Percentiles rank a stretch among this genome's conserved stretches.
These are phyloP conservation scores for Sebastes kiyomatsui DNA, from an alignment of 2,797 vertebrate genomes.

Conservation along the genomic window DNA sequence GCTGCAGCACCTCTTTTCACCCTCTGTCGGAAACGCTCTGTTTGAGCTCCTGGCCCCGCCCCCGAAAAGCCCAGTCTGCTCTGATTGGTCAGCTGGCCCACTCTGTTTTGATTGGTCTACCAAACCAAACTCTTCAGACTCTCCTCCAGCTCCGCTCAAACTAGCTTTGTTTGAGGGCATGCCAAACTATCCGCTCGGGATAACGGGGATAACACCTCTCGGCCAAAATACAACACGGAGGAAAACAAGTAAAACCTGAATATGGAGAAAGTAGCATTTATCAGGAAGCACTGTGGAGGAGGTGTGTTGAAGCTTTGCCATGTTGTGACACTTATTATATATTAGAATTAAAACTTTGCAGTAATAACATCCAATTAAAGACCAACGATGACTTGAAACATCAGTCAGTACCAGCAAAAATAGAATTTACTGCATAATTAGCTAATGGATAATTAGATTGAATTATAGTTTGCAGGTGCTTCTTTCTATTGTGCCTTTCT, in stretches of 20 bases:
- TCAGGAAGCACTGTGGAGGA: neutral
- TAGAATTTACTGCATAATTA: neutral
- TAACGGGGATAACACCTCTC: neutral
- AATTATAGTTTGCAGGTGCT: neutral
- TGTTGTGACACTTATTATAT: neutral
- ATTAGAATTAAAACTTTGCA: neutral
- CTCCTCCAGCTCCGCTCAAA: no score
- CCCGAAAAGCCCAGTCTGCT: no score
- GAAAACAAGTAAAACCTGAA: neutral
- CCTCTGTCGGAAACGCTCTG: no score
- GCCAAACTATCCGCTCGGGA: no score
- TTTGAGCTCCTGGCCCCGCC: no score
- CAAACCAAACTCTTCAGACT: no score
- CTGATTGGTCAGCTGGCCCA: no score
- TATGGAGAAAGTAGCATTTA: neutral
- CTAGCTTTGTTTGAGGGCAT: no score
- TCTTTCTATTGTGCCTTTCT: slow-evolving; percentile 1
- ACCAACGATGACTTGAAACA: neutral
- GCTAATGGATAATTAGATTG: slow-evolving; percentile 6
- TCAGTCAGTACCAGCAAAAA: neutral
- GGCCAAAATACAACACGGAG: neutral
- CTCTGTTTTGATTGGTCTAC: rapidly evolving
- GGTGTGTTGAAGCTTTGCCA: neutral
- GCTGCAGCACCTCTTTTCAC: no score
- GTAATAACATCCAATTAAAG: neutral